Percentiles rank a stretch among this genome's conserved stretches.
These are phyloP conservation scores for Drosophila falleni DNA, from an alignment of 2,888 invertebrate genomes.

Conservation along the genomic window DNA sequence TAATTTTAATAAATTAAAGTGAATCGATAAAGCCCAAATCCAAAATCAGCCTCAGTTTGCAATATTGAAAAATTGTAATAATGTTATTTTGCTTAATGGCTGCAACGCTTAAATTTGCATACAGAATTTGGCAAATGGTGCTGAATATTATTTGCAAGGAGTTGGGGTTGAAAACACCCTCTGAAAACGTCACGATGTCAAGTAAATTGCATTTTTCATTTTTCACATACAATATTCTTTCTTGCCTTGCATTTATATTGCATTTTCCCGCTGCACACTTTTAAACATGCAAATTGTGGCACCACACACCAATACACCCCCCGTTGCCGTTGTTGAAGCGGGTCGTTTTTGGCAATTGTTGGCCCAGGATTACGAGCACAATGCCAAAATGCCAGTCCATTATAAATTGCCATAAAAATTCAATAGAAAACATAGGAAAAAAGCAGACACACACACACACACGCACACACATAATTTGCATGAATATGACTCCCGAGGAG, in stretches of 20 bases:
- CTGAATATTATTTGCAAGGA: slow-evolving; percentile 23
- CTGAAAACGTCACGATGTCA: slow-evolving; percentile 54
- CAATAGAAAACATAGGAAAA: slow-evolving; percentile 65
- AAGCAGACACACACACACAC: not conserved
- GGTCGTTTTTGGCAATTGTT: slow-evolving; percentile 57
- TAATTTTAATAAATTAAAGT: slow-evolving; percentile 25
- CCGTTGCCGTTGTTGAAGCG: slow-evolving; percentile 18
- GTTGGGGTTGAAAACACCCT: slow-evolving; percentile 50
- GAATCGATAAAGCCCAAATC: not conserved
- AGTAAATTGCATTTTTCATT: slow-evolving; percentile 79
- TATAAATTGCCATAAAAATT: slow-evolving; percentile 81
- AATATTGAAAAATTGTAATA: slow-evolving; percentile 47
- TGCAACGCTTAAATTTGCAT: slow-evolving; percentile 82
- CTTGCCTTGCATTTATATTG: slow-evolving; percentile 45
- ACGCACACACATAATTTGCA: slow-evolving; percentile 14
- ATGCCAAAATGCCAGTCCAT: slow-evolving; percentile 66
- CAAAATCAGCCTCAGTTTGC: slow-evolving; percentile 4
- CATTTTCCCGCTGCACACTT: slow-evolving; percentile 38
- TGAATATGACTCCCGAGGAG: slow-evolving; percentile 26
- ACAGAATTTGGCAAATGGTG: slow-evolving; percentile 64
- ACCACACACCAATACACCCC: slow-evolving; percentile 20
- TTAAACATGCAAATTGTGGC: slow-evolving; percentile 59
- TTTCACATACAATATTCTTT: slow-evolving; percentile 50
- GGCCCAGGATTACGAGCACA: slow-evolving; percentile 65
- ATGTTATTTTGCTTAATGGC: slow-evolving; percentile 75